These are phyloP conservation scores for Trididemnum clinides DNA, from an alignment of 23 tunicate genomes.

Conservation along the genomic window DNA sequence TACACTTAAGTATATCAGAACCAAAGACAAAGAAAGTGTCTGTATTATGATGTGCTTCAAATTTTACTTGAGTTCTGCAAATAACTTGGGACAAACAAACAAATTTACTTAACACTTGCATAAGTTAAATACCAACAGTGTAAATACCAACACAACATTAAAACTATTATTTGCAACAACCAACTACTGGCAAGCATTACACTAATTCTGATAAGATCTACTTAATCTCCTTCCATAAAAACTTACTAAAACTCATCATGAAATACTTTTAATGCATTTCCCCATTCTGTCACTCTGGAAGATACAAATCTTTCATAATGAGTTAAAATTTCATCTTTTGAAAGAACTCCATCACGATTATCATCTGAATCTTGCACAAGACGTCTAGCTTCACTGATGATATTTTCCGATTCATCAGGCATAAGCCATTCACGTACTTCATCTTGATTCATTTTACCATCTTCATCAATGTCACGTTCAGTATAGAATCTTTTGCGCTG, in stretches of 20 bases:
- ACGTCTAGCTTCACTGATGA: constrained; percentile 85
- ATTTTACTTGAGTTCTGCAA: too few relatives aligned
- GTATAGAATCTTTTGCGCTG: constrained; percentile 73
- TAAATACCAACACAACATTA: too few relatives aligned
- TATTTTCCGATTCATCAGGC: constrained; percentile 85
- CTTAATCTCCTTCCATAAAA: too few relatives aligned
- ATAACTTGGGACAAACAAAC: too few relatives aligned
- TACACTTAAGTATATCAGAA: too few relatives aligned
- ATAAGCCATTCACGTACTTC: constrained; percentile 92
- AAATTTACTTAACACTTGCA: too few relatives aligned
- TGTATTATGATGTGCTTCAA: too few relatives aligned
- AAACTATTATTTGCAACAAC: not conserved
- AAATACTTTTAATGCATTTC: constrained; percentile 88
- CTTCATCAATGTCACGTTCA: constrained; percentile 65
- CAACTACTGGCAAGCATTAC: not conserved
- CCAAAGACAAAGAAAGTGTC: too few relatives aligned
- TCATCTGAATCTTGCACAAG: constrained; percentile 75
- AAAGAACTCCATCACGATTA: constrained; percentile 64
- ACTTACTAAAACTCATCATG: constrained; percentile 99
- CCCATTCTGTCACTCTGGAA: constrained; percentile 95
- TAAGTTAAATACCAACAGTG: too few relatives aligned
- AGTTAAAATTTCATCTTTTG: constrained; percentile 77
- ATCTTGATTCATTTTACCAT: constrained; percentile 69
- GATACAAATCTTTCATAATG: constrained; percentile 92
- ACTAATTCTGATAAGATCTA: not conserved